phyloP scores from a whole-genome alignment of 1,140 invertebrate genomes.

The Drosophila littoralis region DNA sequence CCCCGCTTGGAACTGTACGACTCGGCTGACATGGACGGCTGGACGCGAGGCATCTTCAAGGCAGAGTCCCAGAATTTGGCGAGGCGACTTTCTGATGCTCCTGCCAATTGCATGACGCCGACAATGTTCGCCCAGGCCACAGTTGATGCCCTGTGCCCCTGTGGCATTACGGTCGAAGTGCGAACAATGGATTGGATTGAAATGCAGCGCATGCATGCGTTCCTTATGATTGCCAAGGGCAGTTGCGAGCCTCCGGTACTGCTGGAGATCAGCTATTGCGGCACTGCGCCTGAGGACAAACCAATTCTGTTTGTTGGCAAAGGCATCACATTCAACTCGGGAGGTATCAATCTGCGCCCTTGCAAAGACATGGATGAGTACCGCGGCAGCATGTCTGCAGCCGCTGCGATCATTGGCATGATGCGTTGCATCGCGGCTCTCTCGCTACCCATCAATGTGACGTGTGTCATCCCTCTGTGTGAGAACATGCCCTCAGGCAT shows the following conservation, averaged over 20 bases:
- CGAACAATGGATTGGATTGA: constrained; percentile 90
- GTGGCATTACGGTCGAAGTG: constrained; percentile 87
- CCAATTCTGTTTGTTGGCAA: constrained; percentile 90
- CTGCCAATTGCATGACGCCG: constrained; percentile 94
- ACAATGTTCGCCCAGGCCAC: constrained; percentile 89
- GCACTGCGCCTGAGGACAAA: constrained; percentile 84
- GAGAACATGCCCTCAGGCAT: constrained; percentile 94
- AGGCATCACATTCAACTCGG: constrained; percentile 94
- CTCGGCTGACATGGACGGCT: constrained; percentile 85
- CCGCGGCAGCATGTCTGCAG: constrained; percentile 96
- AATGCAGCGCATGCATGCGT: constrained; percentile 89
- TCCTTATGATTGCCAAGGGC: constrained; percentile 91
- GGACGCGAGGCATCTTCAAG: constrained; percentile 89
- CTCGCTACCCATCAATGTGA: constrained; percentile 90
- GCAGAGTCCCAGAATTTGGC: constrained; percentile 94
- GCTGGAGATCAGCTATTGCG: constrained; percentile 88
- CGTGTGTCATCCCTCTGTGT: constrained; percentile 90
- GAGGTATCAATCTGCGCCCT: constrained; percentile 94
- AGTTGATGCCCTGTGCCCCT: constrained; percentile 85
- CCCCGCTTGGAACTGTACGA: constrained; percentile 85
- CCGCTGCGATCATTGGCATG: constrained; percentile 91
- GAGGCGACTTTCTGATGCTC: constrained; percentile 91
- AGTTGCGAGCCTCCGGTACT: constrained; percentile 91
- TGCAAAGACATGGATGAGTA: constrained; percentile 91
- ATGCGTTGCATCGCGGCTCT: constrained; percentile 89